These are phyloP conservation scores for Acromyrmex echinatior DNA, from an alignment of 1,140 invertebrate species.

Conservation along the genomic window DNA sequence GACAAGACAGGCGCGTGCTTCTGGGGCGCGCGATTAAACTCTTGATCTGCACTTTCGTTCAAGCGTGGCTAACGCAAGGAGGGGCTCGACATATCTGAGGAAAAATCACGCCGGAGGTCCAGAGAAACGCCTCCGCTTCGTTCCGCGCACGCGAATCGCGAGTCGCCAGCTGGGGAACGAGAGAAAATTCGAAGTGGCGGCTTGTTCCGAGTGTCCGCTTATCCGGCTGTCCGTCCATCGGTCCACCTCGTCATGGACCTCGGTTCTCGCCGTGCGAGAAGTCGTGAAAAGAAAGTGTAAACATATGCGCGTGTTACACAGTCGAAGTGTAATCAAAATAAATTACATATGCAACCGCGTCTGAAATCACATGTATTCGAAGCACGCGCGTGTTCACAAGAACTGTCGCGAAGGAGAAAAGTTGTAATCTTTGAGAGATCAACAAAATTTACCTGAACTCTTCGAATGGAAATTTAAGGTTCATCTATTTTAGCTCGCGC, in stretches of 20 bases:
- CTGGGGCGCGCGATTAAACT: not conserved
- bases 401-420: not conserved
- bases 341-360: no score
- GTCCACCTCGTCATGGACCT: not conserved
- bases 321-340: not conserved
- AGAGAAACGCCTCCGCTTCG: slow-evolving; percentile 46
- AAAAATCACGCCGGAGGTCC: slow-evolving; percentile 41
- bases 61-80: slow-evolving; percentile 40
- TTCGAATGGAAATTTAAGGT: not conserved
- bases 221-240: not conserved
- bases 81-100: slow-evolving; percentile 44
- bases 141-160: slow-evolving; percentile 54
- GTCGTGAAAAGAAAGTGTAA: not conserved
- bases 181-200: not conserved
- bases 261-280: not conserved
- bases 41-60: not conserved
- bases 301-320: not conserved
- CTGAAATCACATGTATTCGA: not conserved
- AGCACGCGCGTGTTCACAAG: not conserved
- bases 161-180: not conserved
- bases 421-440: not conserved
- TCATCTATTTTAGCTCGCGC: not conserved
- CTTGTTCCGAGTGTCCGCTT: not conserved
- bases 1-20: not conserved
- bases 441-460: not conserved